These are phyloP conservation scores for Trichacis sp. DNA, from an alignment of 2,888 invertebrate genomes.

Conservation along the genomic window DNA sequence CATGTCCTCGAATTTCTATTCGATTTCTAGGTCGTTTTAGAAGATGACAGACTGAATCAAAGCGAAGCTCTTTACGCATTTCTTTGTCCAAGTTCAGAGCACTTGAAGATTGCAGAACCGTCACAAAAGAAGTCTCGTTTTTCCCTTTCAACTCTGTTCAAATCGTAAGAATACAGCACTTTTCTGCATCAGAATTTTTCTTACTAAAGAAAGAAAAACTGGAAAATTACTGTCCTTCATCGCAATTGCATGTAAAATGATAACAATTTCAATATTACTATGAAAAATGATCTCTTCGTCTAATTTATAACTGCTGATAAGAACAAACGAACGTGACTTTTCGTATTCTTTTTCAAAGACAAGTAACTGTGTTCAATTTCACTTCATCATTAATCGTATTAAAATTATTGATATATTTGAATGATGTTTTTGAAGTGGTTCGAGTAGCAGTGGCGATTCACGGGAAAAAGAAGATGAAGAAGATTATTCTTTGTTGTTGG, in stretches of 20 bases:
- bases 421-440: slow-evolving; percentile 53
- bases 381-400: no score
- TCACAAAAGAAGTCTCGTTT: slow-evolving; percentile 89
- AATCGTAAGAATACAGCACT: slow-evolving; percentile 81
- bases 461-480: slow-evolving; percentile 85
- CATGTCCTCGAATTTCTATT: no score
- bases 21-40: slow-evolving; percentile 90
- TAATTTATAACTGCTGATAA: no score
- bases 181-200: no score
- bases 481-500: slow-evolving; percentile 82
- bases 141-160: slow-evolving; percentile 87
- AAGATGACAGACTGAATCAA: slow-evolving; percentile 87
- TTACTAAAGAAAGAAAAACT: no score
- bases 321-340: no score
- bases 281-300: no score
- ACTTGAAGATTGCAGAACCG: slow-evolving; percentile 82
- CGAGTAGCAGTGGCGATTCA: slow-evolving; percentile 74
- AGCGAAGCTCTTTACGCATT: slow-evolving; percentile 92
- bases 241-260: no score
- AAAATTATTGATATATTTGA: slow-evolving; percentile 4
- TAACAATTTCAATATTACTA: no score
- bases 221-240: no score
- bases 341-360: no score
- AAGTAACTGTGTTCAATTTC: no score
- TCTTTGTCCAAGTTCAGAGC: slow-evolving; percentile 92